phyloP scores from a whole-genome alignment of 2,113 vertebrate species.

The Catharus bicknelli region DNA sequence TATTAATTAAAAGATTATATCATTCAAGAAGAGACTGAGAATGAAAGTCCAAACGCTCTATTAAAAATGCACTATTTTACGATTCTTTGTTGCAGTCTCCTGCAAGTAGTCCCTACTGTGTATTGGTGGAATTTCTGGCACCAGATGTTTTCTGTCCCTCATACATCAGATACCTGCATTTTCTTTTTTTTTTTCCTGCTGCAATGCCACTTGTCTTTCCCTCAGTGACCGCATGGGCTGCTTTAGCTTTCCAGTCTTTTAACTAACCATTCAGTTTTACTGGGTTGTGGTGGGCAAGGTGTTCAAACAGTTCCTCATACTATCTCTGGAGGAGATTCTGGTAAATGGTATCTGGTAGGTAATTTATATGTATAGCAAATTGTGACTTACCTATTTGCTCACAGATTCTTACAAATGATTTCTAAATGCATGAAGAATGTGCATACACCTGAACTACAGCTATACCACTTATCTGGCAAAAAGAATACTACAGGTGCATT shows the following conservation, averaged over 20 bases:
- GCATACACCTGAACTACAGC: neutral
- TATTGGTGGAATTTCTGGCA: neutral
- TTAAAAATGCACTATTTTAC: neutral
- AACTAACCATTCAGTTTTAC: neutral
- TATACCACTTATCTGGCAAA: neutral
- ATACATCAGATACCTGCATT: neutral
- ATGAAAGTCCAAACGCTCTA: neutral
- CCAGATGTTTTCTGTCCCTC: neutral
- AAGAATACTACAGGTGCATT: neutral
- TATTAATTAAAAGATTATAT: neutral
- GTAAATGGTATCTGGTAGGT: neutral
- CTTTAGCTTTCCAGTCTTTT: neutral
- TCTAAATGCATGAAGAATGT: neutral
- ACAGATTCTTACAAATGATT: neutral
- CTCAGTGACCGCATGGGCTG: neutral
- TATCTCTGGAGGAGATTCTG: neutral
- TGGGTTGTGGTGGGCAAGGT: rapidly evolving
- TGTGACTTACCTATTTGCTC: neutral
- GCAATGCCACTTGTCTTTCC: neutral
- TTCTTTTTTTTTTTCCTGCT: neutral
- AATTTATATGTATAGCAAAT: neutral
- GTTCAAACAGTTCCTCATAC: neutral
- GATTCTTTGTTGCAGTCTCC: neutral
- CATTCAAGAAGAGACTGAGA: neutral
- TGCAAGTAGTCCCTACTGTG: neutral